phyloP scores from a whole-genome alignment of 2,888 invertebrate genomes.

The Cheilosia urbana region DNA sequence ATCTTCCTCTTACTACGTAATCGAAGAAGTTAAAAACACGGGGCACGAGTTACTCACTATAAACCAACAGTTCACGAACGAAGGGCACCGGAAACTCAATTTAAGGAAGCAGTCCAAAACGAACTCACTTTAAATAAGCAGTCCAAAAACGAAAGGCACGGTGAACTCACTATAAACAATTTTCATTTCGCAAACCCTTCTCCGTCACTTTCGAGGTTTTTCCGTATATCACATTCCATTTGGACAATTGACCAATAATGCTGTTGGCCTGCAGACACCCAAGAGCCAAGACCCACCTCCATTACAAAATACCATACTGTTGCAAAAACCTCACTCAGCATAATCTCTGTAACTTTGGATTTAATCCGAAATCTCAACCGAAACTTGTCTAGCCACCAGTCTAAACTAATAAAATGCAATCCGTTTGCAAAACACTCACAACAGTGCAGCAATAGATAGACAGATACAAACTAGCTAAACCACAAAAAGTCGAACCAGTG shows the following conservation, averaged over 20 bases:
- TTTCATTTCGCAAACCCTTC: too few species aligned
- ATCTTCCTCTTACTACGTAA: too few species aligned
- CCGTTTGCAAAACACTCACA: conserved; percentile 8
- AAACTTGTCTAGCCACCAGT: conserved; percentile 17
- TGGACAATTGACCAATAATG: not conserved
- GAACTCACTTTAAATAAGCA: too few species aligned
- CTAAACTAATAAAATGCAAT: conserved; percentile 19
- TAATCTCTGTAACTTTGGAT: not conserved
- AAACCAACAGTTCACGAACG: too few species aligned
- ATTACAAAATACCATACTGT: not conserved
- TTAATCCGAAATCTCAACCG: not conserved
- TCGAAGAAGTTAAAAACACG: too few species aligned
- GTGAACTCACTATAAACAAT: too few species aligned
- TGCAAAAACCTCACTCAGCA: not conserved
- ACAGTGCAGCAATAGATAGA: not conserved
- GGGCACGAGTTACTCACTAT: too few species aligned
- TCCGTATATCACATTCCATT: too few species aligned
- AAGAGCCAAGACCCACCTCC: not conserved
- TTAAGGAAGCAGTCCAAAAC: too few species aligned
- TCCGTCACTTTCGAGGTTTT: too few species aligned
- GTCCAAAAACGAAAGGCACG: too few species aligned
- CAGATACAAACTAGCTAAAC: not conserved
- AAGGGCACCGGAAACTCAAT: too few species aligned
- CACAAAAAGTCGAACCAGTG: conserved; percentile 23
- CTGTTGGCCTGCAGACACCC: not conserved